Evolutionary conservation across 1,140 invertebrate genomes (phyloP).

Genomic region (Lasaia peninsularis): DNA sequence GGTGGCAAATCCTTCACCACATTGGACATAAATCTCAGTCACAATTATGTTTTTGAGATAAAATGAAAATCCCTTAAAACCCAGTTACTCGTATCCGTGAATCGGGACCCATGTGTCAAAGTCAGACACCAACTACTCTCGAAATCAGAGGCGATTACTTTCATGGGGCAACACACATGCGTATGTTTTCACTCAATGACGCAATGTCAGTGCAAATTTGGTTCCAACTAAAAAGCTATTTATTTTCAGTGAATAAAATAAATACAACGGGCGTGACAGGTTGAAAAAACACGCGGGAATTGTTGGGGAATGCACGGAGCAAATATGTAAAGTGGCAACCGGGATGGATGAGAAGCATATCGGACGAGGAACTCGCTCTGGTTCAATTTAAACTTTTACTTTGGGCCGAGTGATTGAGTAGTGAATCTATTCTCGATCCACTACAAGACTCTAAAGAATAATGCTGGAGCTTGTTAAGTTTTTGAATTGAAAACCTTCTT

Average conservation of each 20-base stretch:
- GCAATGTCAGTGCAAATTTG: constrained; percentile 37
- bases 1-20: no score
- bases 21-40: no score
- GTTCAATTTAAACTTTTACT: constrained; percentile 7
- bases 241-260: constrained; percentile 34
- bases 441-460: neutral
- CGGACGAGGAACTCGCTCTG: neutral
- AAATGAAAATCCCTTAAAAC: no score
- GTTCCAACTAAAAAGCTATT: constrained; percentile 42
- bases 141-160: neutral
- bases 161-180: neutral
- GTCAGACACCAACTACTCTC: no score
- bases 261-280: constrained; percentile 26
- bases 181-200: constrained; percentile 26
- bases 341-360: constrained; percentile 2
- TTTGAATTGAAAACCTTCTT: no score
- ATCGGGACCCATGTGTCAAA: no score
- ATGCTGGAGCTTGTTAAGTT: no score
- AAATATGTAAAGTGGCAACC: neutral
- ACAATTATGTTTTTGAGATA: no score
- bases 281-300: constrained; percentile 15
- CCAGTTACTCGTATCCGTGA: no score
- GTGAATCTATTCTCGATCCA: neutral
- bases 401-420: neutral
- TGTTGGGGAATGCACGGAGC: neutral